phyloP scores from a whole-genome alignment of 2,113 vertebrate genomes.

The human region GRCh38 chrX:130913501-130914000 shows the following conservation, averaged over 20 bases:
- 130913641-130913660: not conserved
- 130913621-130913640: not conserved
- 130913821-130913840: not conserved
- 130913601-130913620: not conserved
- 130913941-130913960: constrained; percentile 3
- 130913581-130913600: not conserved
- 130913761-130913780: not conserved
- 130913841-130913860: constrained; percentile 4
- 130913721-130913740: constrained; percentile 9
- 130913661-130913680: not conserved
- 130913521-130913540: not conserved
- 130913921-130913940: not conserved
- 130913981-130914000: constrained; percentile 5
- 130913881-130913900: constrained; percentile 4
- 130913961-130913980: not conserved
- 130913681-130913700: not conserved
- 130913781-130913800: too few relatives aligned
- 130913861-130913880: not conserved
- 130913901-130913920: not conserved
- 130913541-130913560: not conserved
- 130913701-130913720: not conserved
- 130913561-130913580: not conserved
- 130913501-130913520: not conserved
- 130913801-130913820: not conserved
- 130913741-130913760: not conserved